Base-by-base conservation (phyloP, 2,888 invertebrate genomes). In the Lasioglossum malachurum region DNA sequence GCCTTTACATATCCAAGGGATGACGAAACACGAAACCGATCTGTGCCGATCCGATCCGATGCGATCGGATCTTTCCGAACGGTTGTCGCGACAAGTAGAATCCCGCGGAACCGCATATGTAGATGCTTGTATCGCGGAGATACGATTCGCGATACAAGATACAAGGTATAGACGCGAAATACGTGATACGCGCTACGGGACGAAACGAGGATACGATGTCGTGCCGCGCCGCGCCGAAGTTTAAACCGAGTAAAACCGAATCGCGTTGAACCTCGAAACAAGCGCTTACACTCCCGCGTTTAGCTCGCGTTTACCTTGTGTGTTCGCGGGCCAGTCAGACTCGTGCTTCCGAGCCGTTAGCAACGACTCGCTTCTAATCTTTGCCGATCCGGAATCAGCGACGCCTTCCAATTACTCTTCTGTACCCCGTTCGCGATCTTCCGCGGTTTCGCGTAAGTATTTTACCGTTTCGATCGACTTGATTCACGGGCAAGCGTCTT, bases 311-410 rank as follows among this genome's bases (percentile, higher is more conserved):
- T 94, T 94, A 94, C 94, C 93, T 94, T 92, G 75, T 86, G 89
- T 87, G 86, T 83, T 87, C 91, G 90, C 90, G 92, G 93, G 92
- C 93, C 95, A 95, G 95, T 95, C 91, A 93, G 94, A 90, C 93
- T 94, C 93, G 94, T 92, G 95, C 95, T 94, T 94, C 93, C 94
- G 92, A 94, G 92, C 93, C 87, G 94, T 92, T 92, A 94, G 92
- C 94, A 95, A 85, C 88, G 84, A 80, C 82, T 85, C 80, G 84
- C 80, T 85, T 75, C 76, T 69, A 75, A 81, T 83, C 80, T 64
- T 79, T 80, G n/a, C 23, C 31, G 67, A 78, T 69, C 82, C 69
- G 19, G 57, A 77, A 23, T 60, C 19, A 10, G 0, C 69, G 23
- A 38, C 31, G 8, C 8, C 19, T 64, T 64, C 31, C 2, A 16